Base-by-base conservation (phyloP, 2,113 vertebrate genomes). In the Otus sunia region DNA sequence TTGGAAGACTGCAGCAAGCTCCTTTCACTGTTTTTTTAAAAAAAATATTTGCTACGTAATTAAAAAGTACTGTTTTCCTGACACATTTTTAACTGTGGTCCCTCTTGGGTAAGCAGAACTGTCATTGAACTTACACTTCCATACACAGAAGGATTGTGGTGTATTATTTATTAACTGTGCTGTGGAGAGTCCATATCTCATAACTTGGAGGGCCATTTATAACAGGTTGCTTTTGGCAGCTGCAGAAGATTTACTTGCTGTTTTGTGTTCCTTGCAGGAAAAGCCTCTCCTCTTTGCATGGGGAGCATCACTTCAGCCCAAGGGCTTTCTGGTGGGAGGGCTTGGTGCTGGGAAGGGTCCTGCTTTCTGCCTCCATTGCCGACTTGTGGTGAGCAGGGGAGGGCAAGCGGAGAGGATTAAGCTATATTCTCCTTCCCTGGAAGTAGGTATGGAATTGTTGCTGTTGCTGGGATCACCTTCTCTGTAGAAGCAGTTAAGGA, bases 171-270 rank as follows among this genome's bases (percentile, higher is more conserved):
- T 95, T 75, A 93, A 81, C 74, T 43, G 30, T 84, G 30, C 63
- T 23, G 52, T 77, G 37, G 39, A 83, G 64, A 85, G 91, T 85
- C 84, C 47, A 6, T 92, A 78, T 79, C 90, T 97, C 62, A 53
- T 73, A 94, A 74, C 26, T 64, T 71, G 81, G 72, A 78, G 72
- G 62, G 79, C 50, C 58, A 72, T 97, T 95, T 93, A 80, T 96
- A 86, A 95, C 25, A 58, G 69, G 78, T 92, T 86, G 55, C 69
- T 62, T 92, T 83, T 92, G 94, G 74, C 91, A 92, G 72, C 59
- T 90, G 60, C 11, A 3, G 43, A 75, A 96, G 73, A 95, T 96
- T 94, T 96, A 90, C 47, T 76, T 71, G 43, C 86, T 85, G 43
- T 80, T 60, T 67, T 47, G 68, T 80, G 69, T 71, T 75, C 56